These are phyloP conservation scores for Dermatophagoides farinae DNA, from an alignment of 1,140 invertebrate species.

Conservation along the genomic window DNA sequence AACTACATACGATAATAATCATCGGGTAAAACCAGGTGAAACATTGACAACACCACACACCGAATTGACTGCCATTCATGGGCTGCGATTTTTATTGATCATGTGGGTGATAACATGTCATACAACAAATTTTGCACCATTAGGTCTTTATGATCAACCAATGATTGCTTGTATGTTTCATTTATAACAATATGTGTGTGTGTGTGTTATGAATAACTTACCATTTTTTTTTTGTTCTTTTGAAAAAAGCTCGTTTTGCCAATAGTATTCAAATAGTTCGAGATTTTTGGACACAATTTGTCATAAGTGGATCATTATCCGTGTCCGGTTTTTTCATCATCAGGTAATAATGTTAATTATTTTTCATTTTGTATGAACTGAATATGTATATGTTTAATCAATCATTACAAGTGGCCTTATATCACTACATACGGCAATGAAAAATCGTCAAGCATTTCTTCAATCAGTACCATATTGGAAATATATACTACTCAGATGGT, in stretches of 20 bases:
- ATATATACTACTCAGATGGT: conserved; percentile 2
- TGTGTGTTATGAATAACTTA: too few species aligned
- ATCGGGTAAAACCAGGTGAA: not conserved
- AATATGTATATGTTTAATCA: too few species aligned
- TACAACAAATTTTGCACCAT: conserved; percentile 10
- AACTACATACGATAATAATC: not conserved
- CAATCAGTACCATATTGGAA: not conserved
- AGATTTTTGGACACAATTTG: conserved; percentile 3
- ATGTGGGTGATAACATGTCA: conserved; percentile 6
- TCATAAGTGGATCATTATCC: conserved; percentile 7
- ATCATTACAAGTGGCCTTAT: conserved; percentile 6
- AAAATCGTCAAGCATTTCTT: not conserved
- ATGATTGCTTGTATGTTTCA: conserved; percentile 1
- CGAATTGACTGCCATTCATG: conserved; percentile 1
- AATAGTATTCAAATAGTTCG: not conserved
- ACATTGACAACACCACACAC: not conserved
- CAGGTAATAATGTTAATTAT: not conserved
- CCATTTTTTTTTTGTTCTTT: too few species aligned
- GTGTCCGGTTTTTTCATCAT: conserved; percentile 3
- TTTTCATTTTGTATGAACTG: too few species aligned
- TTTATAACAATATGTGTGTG: too few species aligned
- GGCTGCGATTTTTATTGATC: conserved; percentile 2
- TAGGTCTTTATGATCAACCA: conserved; percentile 9
- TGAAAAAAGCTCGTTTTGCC: conserved; percentile 1
- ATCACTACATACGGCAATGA: conserved; percentile 4